These are phyloP conservation scores for Lochmaea capreae DNA, from an alignment of 2,888 invertebrate species.

Conservation along the genomic window DNA sequence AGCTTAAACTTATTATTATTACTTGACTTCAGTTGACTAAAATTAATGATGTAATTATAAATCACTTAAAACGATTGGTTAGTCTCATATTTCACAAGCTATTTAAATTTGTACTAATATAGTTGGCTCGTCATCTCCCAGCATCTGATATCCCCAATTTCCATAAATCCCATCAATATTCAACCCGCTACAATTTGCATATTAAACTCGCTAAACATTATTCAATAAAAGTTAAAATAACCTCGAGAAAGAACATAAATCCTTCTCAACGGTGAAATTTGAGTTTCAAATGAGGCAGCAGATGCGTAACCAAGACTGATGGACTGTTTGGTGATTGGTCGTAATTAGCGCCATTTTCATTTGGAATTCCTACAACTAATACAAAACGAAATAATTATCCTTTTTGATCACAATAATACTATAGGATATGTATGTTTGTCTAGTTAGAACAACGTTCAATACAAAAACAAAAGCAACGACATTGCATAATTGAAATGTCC, in stretches of 20 bases:
- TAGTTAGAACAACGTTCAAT: too few species aligned
- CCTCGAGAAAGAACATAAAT: neutral
- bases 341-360: neutral
- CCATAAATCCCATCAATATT: neutral
- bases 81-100: neutral
- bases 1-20: too few species aligned
- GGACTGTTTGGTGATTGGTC: neutral
- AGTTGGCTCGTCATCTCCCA: neutral
- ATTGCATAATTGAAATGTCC: too few species aligned
- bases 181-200: neutral
- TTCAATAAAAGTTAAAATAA: conserved; percentile 10
- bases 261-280: neutral
- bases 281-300: conserved; percentile 16
- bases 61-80: neutral
- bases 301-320: neutral
- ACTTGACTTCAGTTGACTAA: too few species aligned
- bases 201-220: neutral
- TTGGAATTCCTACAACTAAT: neutral
- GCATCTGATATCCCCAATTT: conserved; percentile 1
- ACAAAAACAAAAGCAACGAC: too few species aligned
- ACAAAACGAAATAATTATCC: neutral
- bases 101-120: conserved; percentile 1
- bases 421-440: too few species aligned
- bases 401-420: too few species aligned
- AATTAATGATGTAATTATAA: neutral